Evolutionary conservation across 2,797 vertebrate species (phyloP), one percentile per base, ranked within the genome.

Genomic region (Gallirallus australis): DNA sequence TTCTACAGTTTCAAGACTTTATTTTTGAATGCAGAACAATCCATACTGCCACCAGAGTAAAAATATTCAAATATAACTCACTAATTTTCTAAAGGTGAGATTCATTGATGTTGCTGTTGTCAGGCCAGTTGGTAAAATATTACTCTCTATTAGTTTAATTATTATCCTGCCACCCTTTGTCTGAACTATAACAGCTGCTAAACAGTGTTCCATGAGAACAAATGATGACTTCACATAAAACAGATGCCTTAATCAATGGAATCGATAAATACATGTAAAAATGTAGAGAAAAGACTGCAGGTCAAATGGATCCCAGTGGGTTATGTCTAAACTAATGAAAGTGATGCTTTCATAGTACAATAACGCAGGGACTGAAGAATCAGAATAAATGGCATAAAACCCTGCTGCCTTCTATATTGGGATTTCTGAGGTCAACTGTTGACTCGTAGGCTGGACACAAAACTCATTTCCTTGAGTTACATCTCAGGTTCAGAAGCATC

Each of bases 221-320:
- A 97, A 94, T 82, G 39, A 94, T 96, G 82, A 35, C 75, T 89
- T 96, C 89, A 86, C 82, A 90, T 88, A 89, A 96, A 98, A 90
- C 80, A 97, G 92, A 96, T 97, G 91, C 84, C 81, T 97, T 96
- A 93, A 97, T 97, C 94, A 97, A 97, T 97, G 66, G 81, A 97
- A 96, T 96, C 88, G 91, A 96, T 90, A 97, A 95, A 96, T 96
- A 93, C 71, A 83, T 91, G 68, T 94, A 80, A 75, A 96, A 96
- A 93, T 92, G 48, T 28, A 61, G 66, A 96, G 89, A 95, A 97
- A 89, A 88, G 39, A 76, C 61, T 92, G 30, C 77, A 91, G 92
- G 90, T 94, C 66, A 88, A 95, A 95, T 89, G 75, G 76, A 80
- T 95, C 91, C 86, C 89, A 37, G 16, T 86, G 81, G 83, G 47